A percentile compares a stretch with the other conserved stretches of the same genome.
These are phyloP conservation scores for Cinara cedri DNA, from an alignment of 2,888 invertebrate genomes.

Conservation along the genomic window DNA sequence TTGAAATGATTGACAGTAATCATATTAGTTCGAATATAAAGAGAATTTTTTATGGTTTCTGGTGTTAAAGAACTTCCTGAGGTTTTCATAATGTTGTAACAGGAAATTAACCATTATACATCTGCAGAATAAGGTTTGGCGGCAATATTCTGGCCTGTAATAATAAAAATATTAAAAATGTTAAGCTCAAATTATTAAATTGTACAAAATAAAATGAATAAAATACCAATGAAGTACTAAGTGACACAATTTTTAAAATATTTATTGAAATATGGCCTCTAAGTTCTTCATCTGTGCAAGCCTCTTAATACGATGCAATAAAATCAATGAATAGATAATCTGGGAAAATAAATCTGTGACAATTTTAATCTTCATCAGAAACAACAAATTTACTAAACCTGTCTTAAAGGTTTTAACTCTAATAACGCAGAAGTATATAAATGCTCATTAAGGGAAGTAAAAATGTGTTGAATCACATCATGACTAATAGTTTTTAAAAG, in stretches of 20 bases:
- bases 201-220: neutral
- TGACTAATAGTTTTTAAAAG: constrained; percentile 2
- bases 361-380: neutral
- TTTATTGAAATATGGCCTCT: constrained; percentile 6
- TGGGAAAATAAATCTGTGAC: neutral
- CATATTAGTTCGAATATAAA: too few species aligned
- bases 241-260: constrained; percentile 2
- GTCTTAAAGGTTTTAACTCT: constrained; percentile 2
- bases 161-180: neutral
- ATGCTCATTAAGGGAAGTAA: neutral
- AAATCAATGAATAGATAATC: constrained; percentile 1
- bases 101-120: neutral
- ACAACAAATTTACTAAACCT: neutral
- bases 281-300: neutral
- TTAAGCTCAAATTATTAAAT: neutral
- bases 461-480: constrained; percentile 5
- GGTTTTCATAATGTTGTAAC: neutral
- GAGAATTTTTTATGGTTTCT: neutral
- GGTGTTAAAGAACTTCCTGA: neutral
- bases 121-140: neutral
- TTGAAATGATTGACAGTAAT: too few species aligned
- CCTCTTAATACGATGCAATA: constrained; percentile 2
- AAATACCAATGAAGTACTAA: constrained; percentile 3
- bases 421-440: neutral
- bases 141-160: neutral